A percentile compares a stretch with the other conserved stretches of the same genome.
Conservation (phyloP, 2,888 invertebrate species). For the Trissonchulus latispiculum region DNA sequence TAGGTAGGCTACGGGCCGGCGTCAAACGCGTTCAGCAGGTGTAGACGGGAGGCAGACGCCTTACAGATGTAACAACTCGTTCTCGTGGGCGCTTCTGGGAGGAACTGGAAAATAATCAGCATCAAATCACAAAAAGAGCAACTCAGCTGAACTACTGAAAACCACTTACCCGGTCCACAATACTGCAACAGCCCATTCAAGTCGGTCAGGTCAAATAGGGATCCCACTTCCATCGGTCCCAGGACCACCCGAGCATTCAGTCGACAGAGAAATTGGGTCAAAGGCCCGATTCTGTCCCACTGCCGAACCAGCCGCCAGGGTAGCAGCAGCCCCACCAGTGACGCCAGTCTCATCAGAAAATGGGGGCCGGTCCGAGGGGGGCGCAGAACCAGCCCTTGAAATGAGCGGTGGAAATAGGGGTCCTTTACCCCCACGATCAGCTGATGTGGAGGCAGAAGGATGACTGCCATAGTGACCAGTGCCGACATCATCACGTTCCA, state of each 20-base stretch:
- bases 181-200: conserved; percentile 72
- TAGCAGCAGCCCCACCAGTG: too few relatives aligned
- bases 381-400: too few relatives aligned
- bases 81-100: not conserved
- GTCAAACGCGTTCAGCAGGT: conserved; percentile 63
- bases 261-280: not conserved
- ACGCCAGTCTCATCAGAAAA: too few relatives aligned
- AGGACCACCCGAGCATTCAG: conserved; percentile 67
- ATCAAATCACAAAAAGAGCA: too few relatives aligned
- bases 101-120: too few relatives aligned
- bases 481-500: too few relatives aligned
- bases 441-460: too few relatives aligned
- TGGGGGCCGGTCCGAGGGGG: too few relatives aligned
- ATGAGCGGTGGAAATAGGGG: too few relatives aligned
- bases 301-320: too few relatives aligned
- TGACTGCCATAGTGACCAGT: too few relatives aligned
- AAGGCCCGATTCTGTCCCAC: not conserved
- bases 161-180: conserved; percentile 59
- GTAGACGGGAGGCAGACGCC: conserved; percentile 63
- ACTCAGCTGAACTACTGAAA: conserved; percentile 37
- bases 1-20: conserved; percentile 64
- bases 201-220: conserved; percentile 71
- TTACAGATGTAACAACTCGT: conserved; percentile 61
- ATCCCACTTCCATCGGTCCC: conserved; percentile 66
- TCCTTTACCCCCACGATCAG: too few relatives aligned